Evolutionary conservation across 2,797 vertebrate genomes (phyloP).

Genomic region (Spizella passerina): DNA sequence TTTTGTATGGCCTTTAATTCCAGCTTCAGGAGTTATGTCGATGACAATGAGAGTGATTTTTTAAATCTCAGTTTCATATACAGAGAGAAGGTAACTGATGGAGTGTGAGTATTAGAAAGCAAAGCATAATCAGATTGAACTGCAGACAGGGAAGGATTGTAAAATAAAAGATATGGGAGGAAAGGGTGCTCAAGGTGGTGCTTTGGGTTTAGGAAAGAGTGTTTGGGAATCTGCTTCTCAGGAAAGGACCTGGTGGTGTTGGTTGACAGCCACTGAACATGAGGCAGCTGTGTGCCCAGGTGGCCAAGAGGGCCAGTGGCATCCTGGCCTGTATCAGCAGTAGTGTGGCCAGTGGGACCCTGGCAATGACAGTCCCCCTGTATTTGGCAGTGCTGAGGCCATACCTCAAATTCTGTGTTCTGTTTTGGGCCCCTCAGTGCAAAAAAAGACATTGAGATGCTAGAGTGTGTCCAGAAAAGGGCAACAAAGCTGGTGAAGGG

Average conservation of each 20-base stretch:
- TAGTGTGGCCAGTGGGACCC: background rate
- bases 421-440: background rate
- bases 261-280: background rate
- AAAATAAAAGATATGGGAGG: background rate
- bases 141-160: background rate
- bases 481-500: background rate
- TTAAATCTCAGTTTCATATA: background rate
- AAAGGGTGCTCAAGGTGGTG: background rate
- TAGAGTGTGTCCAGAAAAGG: background rate
- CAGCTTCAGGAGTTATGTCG: background rate
- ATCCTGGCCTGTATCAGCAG: background rate
- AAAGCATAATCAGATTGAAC: background rate
- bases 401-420: rapidly evolving
- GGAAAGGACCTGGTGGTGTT: background rate
- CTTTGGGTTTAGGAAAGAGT: background rate
- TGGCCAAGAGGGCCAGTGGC: background rate
- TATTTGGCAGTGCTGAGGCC: background rate
- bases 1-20: background rate
- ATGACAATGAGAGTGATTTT: background rate
- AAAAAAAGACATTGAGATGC: background rate
- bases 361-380: background rate
- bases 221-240: background rate
- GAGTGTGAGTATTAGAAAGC: background rate
- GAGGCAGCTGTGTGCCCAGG: background rate
- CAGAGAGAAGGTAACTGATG: background rate